Percentiles rank a stretch among this genome's conserved stretches.
Evolutionary conservation across 2,888 invertebrate species (phyloP).

Genomic region (Amphimallon solstitiale): DNA sequence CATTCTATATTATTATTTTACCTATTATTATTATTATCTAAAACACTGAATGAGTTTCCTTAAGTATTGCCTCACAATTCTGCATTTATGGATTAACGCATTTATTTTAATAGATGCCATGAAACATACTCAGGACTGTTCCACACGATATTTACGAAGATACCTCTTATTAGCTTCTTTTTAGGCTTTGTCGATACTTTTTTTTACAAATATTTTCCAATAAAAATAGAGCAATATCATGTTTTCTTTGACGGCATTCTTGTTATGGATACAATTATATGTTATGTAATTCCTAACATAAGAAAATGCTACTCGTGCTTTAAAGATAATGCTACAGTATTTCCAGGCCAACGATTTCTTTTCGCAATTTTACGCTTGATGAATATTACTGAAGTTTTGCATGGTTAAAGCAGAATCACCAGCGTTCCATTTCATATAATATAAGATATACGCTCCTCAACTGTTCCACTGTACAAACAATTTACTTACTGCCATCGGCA

Average conservation of each 20-base stretch:
- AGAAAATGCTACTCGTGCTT: not conserved
- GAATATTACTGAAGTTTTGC: slow-evolving; percentile 6
- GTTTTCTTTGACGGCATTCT: not conserved
- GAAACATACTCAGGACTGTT: too few relatives aligned
- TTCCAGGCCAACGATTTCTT: slow-evolving; percentile 15
- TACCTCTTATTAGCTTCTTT: too few relatives aligned
- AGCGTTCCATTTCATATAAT: not conserved
- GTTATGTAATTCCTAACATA: not conserved
- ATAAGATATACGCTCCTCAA: not conserved
- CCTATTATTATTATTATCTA: too few relatives aligned
- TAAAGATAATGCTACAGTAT: not conserved
- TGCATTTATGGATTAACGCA: too few relatives aligned
- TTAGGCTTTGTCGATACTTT: too few relatives aligned
- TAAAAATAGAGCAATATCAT: not conserved
- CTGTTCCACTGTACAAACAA: too few relatives aligned
- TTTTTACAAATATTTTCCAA: not conserved
- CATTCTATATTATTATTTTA: too few relatives aligned
- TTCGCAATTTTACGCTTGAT: slow-evolving; percentile 24
- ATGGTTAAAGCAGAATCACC: slow-evolving; percentile 4
- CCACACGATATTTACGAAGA: too few relatives aligned
- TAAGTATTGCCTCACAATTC: too few relatives aligned
- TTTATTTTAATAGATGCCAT: too few relatives aligned
- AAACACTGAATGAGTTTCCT: too few relatives aligned
- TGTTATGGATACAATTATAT: not conserved
- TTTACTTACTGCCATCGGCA: too few relatives aligned